Evolutionary conservation across 2,888 invertebrate genomes (phyloP).

Genomic region (Lysandra coridon): DNA sequence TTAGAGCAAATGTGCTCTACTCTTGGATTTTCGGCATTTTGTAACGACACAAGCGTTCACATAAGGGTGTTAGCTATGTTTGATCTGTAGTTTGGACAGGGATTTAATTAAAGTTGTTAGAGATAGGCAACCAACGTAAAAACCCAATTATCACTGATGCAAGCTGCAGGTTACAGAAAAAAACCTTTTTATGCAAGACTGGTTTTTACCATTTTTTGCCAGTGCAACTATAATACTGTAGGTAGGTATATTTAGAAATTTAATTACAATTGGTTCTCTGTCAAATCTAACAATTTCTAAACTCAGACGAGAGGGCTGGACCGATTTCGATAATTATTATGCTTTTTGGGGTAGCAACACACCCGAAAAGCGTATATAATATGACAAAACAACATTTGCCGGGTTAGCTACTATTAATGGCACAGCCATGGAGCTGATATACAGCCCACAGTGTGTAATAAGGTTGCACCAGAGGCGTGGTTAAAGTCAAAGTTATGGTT

Average conservation of each 20-base stretch:
- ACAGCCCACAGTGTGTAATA: too few relatives aligned
- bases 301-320: too few relatives aligned
- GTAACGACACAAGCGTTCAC: neutral
- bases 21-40: too few relatives aligned
- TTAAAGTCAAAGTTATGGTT: too few relatives aligned
- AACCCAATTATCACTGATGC: neutral
- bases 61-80: neutral
- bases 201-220: neutral
- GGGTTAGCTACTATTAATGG: too few relatives aligned
- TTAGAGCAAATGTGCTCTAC: neutral
- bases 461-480: too few relatives aligned
- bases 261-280: neutral
- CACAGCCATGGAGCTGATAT: too few relatives aligned
- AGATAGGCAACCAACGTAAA: neutral
- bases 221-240: neutral
- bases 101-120: conserved; percentile 3
- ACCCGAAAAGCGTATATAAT: too few relatives aligned
- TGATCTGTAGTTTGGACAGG: neutral
- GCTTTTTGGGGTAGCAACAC: too few relatives aligned
- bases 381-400: too few relatives aligned
- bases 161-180: neutral
- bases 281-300: neutral
- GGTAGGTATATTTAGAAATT: neutral
- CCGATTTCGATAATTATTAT: neutral
- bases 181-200: neutral